Evolutionary conservation across 1,140 invertebrate genomes (phyloP), one percentile per base, ranked within the genome.

Genomic region (Acromyrmex heyeri): DNA sequence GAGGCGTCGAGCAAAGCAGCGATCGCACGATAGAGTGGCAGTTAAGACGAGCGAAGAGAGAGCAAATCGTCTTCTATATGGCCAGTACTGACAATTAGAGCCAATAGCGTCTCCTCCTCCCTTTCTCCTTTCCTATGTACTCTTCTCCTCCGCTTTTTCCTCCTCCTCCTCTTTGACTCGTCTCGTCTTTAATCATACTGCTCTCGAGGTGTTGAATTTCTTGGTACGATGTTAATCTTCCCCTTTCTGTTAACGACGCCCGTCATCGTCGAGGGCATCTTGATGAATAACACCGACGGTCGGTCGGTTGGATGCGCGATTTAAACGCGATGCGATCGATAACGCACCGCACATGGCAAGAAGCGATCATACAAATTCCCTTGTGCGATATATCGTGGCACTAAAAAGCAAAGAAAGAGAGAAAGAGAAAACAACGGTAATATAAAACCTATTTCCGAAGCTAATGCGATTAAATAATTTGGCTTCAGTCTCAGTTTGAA

Each of bases 191-290:
- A 82, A 86, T 82, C 85, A 82, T 34, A 27, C 65, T 72, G 34
- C 76, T 79, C 64, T 87, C 88, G 88, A 90, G 88, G 89, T 90
- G 89, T 90, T 90, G 88, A 89, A 79, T 90, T 90, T 90, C 89
- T 90, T 90, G 86, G 88, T 90, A 90, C 86, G 59, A 85, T 87
- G 86, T 85, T 77, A 70, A 90, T 77, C 78, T 69, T 83, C 62
- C 64, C 64, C 72, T 59, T 76, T 88, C 65, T 69, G 61, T 86
- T 69, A 82, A 61, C 61, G 69, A 86, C 50, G 48, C 55, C 73
- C 48, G 62, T 67, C 83, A 85, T 85, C 82, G 59, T 78, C 48
- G 59, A 65, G 48, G 24, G 38, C 57, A 57, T 62, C 55, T 83
- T 83, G 67, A 83, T 83, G 79, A 83, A 61, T 83, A 83, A 75